Evolutionary conservation across 2,888 invertebrate genomes (phyloP), one percentile per base, ranked within the genome.

Genomic region (Tineola bisselliella): DNA sequence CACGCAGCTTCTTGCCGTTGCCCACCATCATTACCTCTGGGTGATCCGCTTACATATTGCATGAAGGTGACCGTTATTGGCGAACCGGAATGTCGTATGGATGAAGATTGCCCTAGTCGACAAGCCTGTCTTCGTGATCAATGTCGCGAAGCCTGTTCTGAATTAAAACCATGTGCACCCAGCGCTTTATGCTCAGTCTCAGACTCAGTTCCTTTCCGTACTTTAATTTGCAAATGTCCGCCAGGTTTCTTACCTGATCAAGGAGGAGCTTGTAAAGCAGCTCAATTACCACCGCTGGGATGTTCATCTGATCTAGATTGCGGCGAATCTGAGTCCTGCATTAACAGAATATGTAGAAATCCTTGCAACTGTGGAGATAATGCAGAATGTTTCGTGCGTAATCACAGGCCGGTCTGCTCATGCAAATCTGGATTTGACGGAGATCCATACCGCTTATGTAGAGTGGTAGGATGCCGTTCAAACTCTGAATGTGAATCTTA

Each of bases 301-400:
- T 97, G 97, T 71, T 90, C 91, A 15, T 88, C 91, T 8, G 94
- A 97, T 72, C 88, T 88, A 63, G 95, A 96, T 66, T 97, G 97
- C 73, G 87, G 89, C 4, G 90, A 90, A 58, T 90, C 89, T 65
- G 94, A 96, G 75, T 92, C 95, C 10, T 97, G 97, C 72, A 90
- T 96, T 48, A 95, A 96, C 71, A 88, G 95, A 69, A 90, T 94
- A 66, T 97, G 97, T 71, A 89, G 94, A 66, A 93, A 94, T 69
- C 95, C 96, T 12, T 96, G 96, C 76, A 93, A 93, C 70, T 97
- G 96, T 73, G 96, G 96, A 60, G 89, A 90, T 44, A 93, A 96
- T 70, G 93, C 95, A 44, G 90, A 92, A 66, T 97, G 97, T 70
- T 89, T 90, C 65, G 91, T 96, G 6, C 90, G 91, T 64, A 92